Percentiles rank a stretch among this genome's conserved stretches.
These are phyloP conservation scores for Brachionus manjavacas DNA, from an alignment of 1,140 invertebrate genomes.

Conservation along the genomic window DNA sequence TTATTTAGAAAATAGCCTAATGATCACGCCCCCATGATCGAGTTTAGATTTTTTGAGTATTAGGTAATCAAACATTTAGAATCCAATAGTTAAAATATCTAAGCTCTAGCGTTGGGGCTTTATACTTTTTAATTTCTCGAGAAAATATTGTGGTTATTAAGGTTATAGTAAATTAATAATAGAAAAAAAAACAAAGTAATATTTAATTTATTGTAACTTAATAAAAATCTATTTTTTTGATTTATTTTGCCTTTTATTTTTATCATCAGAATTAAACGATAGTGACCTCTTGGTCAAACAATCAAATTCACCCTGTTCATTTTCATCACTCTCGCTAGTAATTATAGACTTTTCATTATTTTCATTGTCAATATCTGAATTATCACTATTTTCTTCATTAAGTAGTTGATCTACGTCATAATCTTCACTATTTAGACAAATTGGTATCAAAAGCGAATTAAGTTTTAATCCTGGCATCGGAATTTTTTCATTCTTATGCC, in stretches of 20 bases:
- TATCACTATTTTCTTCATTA: not conserved
- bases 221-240: not conserved
- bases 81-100: not conserved
- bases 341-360: not conserved
- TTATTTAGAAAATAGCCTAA: not conserved
- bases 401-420: not conserved
- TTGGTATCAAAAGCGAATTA: not conserved
- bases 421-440: not conserved
- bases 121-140: not conserved
- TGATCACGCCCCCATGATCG: not conserved
- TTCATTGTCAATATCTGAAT: not conserved
- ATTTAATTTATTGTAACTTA: not conserved
- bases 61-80: not conserved
- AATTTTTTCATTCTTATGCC: not conserved
- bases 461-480: not conserved
- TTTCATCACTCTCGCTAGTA: not conserved
- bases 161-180: not conserved
- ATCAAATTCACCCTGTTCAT: no score
- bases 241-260: not conserved
- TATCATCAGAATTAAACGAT: no score
- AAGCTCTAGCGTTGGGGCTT: not conserved
- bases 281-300: no score
- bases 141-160: not conserved
- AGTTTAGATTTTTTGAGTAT: not conserved
- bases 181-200: not conserved